A percentile compares a stretch with the other conserved stretches of the same genome.
Conservation (phyloP, 2,797 vertebrate species). For the Intellagama lesueurii region DNA sequence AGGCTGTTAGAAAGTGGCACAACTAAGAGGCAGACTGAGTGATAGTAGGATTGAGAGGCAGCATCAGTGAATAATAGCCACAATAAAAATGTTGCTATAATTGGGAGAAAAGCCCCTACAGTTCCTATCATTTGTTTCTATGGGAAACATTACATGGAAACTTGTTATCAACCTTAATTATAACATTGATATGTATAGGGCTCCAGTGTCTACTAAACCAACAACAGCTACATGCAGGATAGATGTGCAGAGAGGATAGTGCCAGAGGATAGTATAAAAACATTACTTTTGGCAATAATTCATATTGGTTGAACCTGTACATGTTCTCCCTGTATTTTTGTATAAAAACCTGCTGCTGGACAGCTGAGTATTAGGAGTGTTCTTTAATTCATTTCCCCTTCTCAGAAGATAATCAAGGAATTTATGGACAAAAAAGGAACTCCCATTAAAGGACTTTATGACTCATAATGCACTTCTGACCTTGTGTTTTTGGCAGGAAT, state of each 20-base stretch:
- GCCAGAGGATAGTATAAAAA: neutral
- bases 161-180: neutral
- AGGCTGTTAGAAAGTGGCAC: too few relatives aligned
- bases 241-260: neutral
- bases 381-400: constrained; percentile 31
- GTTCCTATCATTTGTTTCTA: too few relatives aligned
- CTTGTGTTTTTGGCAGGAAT: constrained; percentile 20
- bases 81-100: too few relatives aligned
- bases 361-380: neutral
- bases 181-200: neutral
- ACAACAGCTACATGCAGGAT: too few relatives aligned
- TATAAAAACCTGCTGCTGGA: constrained; percentile 12
- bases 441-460: constrained; percentile 40
- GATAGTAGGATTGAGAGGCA: too few relatives aligned
- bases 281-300: neutral
- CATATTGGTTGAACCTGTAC: neutral
- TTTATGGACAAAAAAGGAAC: constrained; percentile 15
- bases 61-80: too few relatives aligned
- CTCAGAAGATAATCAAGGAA: constrained; percentile 26
- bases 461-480: constrained; percentile 18
- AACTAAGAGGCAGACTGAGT: too few relatives aligned
- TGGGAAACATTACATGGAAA: too few relatives aligned
- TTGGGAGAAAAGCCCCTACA: too few relatives aligned
- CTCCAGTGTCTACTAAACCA: neutral
- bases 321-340: neutral